A percentile compares a stretch with the other conserved stretches of the same genome.
phyloP scores from a whole-genome alignment of 2,113 vertebrate species.

The Corvus cornix region DNA sequence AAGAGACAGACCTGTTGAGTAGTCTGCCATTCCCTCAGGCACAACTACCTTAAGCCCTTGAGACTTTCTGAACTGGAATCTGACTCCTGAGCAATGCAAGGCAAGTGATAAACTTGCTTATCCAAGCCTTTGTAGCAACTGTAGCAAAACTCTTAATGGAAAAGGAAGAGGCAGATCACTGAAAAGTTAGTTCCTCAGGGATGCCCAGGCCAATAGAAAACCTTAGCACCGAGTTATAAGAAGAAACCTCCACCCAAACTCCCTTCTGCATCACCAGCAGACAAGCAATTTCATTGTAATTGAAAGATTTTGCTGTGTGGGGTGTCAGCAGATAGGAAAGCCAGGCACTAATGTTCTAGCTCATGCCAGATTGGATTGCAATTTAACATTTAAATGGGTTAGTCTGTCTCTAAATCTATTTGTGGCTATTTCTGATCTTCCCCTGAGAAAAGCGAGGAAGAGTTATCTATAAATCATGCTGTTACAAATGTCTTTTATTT shows the following conservation, averaged over 20 bases:
- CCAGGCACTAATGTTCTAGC: not conserved
- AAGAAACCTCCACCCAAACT: not conserved
- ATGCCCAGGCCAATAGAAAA: not conserved
- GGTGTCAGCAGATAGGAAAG: not conserved
- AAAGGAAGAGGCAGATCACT: not conserved
- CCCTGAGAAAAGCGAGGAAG: not conserved
- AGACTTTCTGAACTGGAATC: not conserved
- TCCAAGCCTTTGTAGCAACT: not conserved
- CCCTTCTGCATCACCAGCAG: not conserved
- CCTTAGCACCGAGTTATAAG: fast-evolving
- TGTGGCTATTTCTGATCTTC: not conserved
- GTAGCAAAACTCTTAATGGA: not conserved
- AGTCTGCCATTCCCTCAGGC: not conserved
- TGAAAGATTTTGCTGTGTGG: not conserved
- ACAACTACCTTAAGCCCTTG: not conserved
- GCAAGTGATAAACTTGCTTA: not conserved
- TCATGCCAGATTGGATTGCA: not conserved
- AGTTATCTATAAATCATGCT: not conserved
- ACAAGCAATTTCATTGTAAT: not conserved
- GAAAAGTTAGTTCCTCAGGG: not conserved
- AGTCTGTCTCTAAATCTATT: not conserved
- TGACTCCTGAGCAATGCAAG: not conserved
- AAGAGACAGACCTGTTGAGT: not conserved
- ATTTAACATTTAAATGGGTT: conserved; percentile 26
- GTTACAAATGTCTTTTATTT: not conserved